phyloP scores from a whole-genome alignment of 2,888 invertebrate species.

The Lapara coniferarum region DNA sequence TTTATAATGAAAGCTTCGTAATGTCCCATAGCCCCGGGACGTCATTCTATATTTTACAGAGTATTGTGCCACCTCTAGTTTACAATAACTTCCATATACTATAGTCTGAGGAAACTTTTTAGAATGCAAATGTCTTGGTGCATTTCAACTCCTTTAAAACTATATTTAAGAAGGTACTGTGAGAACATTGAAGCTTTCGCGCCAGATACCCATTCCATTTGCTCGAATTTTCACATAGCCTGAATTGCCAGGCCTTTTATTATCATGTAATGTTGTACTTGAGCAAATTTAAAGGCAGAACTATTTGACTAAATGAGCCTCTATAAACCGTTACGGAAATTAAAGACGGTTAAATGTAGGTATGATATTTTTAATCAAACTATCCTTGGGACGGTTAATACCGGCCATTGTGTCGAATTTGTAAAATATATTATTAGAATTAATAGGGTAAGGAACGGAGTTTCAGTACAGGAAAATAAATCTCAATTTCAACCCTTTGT shows the following conservation, averaged over 20 bases:
- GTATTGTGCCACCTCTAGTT: slow-evolving; percentile 44
- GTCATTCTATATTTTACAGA: slow-evolving; percentile 39
- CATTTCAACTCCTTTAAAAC: slow-evolving; percentile 72
- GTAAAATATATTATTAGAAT: background rate
- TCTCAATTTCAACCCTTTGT: slow-evolving; percentile 34
- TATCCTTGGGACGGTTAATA: background rate
- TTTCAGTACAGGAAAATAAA: slow-evolving; percentile 30
- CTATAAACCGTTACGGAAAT: slow-evolving; percentile 11
- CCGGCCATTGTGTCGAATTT: background rate
- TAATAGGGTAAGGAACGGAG: background rate
- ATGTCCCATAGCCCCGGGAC: background rate
- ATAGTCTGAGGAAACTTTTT: slow-evolving; percentile 61
- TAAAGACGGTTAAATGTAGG: background rate
- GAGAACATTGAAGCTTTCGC: slow-evolving; percentile 63
- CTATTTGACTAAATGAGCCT: slow-evolving; percentile 32
- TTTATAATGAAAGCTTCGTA: background rate
- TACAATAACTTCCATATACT: slow-evolving; percentile 61
- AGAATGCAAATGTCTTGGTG: slow-evolving; percentile 74
- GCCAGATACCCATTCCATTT: slow-evolving; percentile 59
- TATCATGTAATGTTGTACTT: slow-evolving; percentile 40
- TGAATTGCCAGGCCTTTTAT: slow-evolving; percentile 47
- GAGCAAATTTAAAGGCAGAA: slow-evolving; percentile 42
- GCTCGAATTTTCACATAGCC: slow-evolving; percentile 53
- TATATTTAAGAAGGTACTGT: slow-evolving; percentile 69
- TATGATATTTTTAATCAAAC: slow-evolving; percentile 7